Conservation (phyloP, 2,797 vertebrate species). For the Neosilurus mollespiculum region DNA sequence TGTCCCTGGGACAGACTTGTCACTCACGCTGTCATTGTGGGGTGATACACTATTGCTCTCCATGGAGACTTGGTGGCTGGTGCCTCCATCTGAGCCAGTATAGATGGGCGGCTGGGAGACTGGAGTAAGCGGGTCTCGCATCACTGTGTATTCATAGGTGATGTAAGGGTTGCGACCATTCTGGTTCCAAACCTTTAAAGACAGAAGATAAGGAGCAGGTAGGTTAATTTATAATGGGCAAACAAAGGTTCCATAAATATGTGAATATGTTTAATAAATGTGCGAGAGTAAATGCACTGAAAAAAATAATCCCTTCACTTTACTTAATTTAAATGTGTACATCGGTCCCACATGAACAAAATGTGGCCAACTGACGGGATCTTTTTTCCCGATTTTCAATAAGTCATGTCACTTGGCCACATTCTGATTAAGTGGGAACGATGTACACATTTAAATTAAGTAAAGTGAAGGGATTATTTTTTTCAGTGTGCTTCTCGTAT, state of each 20-base stretch:
- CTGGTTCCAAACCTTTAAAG: slow-evolving; percentile 91
- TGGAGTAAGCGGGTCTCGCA: slow-evolving; percentile 78
- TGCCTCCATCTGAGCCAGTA: slow-evolving; percentile 77
- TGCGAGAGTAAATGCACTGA: background rate
- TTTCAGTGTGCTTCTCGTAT: background rate
- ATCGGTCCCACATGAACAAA: no score
- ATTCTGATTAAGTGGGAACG: no score
- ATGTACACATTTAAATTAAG: no score
- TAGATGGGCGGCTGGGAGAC: slow-evolving; percentile 80
- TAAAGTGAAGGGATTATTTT: no score
- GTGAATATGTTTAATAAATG: slow-evolving; percentile 4
- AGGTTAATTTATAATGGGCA: background rate
- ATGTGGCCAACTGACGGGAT: no score
- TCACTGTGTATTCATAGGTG: slow-evolving; percentile 93
- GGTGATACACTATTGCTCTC: slow-evolving; percentile 61
- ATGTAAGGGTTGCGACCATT: slow-evolving; percentile 93
- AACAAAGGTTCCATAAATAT: background rate
- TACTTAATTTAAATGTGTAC: no score
- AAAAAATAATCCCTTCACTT: no score
- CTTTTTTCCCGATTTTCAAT: no score
- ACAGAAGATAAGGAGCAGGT: slow-evolving; percentile 16
- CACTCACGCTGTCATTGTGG: slow-evolving; percentile 76
- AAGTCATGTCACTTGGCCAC: no score
- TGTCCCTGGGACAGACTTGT: slow-evolving; percentile 66
- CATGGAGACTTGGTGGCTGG: slow-evolving; percentile 66